Base-by-base conservation (phyloP, 2,113 vertebrate genomes). In the Oncorhynchus gorbuscha region DNA sequence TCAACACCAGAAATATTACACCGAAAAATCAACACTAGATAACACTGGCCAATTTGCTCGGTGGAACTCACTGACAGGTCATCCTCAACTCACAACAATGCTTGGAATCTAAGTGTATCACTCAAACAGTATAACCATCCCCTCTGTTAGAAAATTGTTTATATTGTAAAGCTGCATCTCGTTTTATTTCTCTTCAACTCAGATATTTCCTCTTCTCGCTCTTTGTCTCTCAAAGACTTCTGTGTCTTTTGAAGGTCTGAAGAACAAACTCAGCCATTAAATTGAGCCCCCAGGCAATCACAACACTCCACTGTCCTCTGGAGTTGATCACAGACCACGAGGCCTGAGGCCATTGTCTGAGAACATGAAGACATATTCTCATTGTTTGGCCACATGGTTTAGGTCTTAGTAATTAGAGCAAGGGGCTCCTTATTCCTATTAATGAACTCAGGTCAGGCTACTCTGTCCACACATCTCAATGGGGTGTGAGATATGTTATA, bases 251-350 rank as follows among this genome's bases (percentile, higher is more conserved):
- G n/a, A 24, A 5, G n/a, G 18, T 62, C n/a, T 7, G n/a, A 62
- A 62, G n/a, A 22, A 62, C n/a, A 62, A 22, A 8, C 59, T 24
- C n/a, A 62, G 59, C 59, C 59, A 62, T 12, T 62, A 62, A 22
- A 62, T 62, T 55, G n/a, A 62, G 59, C n/a, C n/a, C n/a, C n/a
- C n/a, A 22, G n/a, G 59, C 59, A 62, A 62, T 62, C 55, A 58
- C 39, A 45, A 45, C 39, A 18, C 51, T n/a, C 7, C 3, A 62
- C 20, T 62, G n/a, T 22, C 11, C n/a, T 62, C 7, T 62, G 59
- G n/a, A 62, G 3, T 22, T 62, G 59, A 55, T 55, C 51, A 55
- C 51, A 55, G 12, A 55, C 51, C 51, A 55, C 13, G 51, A 3
- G 26, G 7, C 65, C 65, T 30, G 65, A 32, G 65, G 11, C 26